A percentile compares a stretch with the other conserved stretches of the same genome.
Evolutionary conservation across 2,888 invertebrate genomes (phyloP).

Genomic region (Thereva unica): DNA sequence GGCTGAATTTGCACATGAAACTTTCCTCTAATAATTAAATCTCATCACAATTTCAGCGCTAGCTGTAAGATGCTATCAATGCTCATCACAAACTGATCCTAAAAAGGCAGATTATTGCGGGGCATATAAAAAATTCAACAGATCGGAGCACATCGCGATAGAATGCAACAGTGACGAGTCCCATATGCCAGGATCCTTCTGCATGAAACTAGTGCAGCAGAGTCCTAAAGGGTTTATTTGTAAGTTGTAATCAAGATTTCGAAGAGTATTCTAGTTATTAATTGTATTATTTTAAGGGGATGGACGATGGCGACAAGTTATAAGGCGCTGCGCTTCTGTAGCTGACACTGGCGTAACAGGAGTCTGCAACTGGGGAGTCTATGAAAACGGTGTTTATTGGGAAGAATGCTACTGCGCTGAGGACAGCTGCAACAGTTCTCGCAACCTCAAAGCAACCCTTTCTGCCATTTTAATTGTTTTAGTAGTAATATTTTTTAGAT

Average conservation of each 20-base stretch:
- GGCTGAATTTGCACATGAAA: neutral
- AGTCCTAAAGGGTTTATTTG: constrained; percentile 93
- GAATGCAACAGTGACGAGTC: constrained; percentile 95
- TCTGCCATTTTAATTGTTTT: neutral
- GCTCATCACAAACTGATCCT: constrained; percentile 83
- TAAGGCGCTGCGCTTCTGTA: constrained; percentile 86
- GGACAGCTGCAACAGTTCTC: constrained; percentile 78
- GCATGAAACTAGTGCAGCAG: constrained; percentile 93
- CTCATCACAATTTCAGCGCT: constrained; percentile 53
- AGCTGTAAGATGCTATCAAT: constrained; percentile 86
- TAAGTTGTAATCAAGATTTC: constrained; percentile 62
- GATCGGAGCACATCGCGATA: constrained; percentile 81
- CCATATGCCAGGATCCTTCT: constrained; percentile 92
- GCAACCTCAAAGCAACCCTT: constrained; percentile 16
- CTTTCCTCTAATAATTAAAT: neutral
- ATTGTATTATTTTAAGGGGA: constrained; percentile 75
- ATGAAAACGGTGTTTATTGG: constrained; percentile 93
- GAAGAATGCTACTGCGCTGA: constrained; percentile 95
- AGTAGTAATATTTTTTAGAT: neutral
- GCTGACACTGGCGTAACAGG: constrained; percentile 91
- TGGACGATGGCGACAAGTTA: constrained; percentile 90
- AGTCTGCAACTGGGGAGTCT: constrained; percentile 95
- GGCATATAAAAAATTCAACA: constrained; percentile 84
- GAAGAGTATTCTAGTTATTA: neutral
- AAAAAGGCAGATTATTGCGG: constrained; percentile 87